These are phyloP conservation scores for Podargus strigoides DNA, from an alignment of 2,797 vertebrate species.

Conservation along the genomic window DNA sequence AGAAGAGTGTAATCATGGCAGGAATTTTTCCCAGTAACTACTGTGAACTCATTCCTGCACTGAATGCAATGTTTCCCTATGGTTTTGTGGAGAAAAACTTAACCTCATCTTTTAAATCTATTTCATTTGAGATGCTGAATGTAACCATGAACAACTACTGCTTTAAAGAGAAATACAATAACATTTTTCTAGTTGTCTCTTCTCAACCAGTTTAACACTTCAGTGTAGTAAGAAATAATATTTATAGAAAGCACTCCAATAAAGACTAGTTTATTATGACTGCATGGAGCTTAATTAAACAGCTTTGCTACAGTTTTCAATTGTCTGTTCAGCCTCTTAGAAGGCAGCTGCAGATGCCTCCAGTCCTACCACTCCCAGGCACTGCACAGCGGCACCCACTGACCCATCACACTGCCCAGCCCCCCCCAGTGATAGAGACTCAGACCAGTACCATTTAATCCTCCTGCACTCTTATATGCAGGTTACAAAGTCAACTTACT, in stretches of 20 bases:
- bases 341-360: not conserved
- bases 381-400: not conserved
- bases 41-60: not conserved
- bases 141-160: not conserved
- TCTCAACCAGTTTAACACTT: not conserved
- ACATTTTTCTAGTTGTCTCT: not conserved
- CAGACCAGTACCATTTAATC: not conserved
- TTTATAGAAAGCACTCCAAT: not conserved
- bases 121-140: not conserved
- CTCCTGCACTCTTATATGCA: fast-evolving
- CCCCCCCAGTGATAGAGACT: too few species aligned
- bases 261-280: too few species aligned
- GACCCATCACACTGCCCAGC: too few species aligned
- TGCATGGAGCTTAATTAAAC: too few species aligned
- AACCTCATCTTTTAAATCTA: not conserved
- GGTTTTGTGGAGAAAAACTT: not conserved
- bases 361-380: not conserved
- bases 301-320: not conserved
- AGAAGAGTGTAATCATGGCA: not conserved
- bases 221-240: not conserved
- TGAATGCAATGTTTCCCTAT: not conserved
- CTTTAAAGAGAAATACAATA: not conserved
- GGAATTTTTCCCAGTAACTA: not conserved
- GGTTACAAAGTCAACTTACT: not conserved
- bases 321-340: not conserved